Percentiles rank a stretch among this genome's conserved stretches.
phyloP scores from a whole-genome alignment of 2,113 vertebrate species.

The Argyrosomus japonicus region DNA sequence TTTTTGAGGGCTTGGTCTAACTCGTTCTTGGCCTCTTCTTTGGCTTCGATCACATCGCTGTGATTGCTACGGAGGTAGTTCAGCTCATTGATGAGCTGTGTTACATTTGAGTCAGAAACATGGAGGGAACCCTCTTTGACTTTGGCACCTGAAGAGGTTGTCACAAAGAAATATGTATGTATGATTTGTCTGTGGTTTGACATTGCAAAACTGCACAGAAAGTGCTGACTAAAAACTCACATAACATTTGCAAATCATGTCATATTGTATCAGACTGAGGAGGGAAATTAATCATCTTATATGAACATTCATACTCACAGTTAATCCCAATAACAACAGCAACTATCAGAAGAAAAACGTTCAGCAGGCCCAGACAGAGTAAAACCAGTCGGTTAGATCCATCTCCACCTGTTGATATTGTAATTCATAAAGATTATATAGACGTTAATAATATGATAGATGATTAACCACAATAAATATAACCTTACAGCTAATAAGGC shows the following conservation, averaged over 20 bases:
- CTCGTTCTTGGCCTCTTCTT: constrained; percentile 32
- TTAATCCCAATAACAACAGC: constrained; percentile 58
- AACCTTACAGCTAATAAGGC: not conserved
- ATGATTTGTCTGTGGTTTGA: not conserved
- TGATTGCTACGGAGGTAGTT: constrained; percentile 52
- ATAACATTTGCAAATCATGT: no score
- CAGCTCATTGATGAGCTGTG: constrained; percentile 46
- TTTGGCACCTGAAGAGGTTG: constrained; percentile 41
- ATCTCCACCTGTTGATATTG: not conserved
- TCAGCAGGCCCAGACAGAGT: constrained; percentile 56
- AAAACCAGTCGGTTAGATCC: constrained; percentile 23
- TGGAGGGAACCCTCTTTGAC: constrained; percentile 3
- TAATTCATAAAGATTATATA: not conserved
- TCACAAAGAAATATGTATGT: not conserved
- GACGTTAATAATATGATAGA: not conserved
- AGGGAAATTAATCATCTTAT: not conserved
- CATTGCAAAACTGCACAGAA: not conserved
- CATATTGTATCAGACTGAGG: no score
- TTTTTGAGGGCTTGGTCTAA: constrained; percentile 8
- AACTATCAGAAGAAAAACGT: constrained; percentile 48
- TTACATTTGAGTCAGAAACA: constrained; percentile 6
- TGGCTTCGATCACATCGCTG: constrained; percentile 24
- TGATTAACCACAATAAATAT: not conserved
- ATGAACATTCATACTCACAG: constrained; percentile 58
- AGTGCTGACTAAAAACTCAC: no score